Conservation (phyloP, 2,797 vertebrate genomes). For the Rhyacichthys aspro region DNA sequence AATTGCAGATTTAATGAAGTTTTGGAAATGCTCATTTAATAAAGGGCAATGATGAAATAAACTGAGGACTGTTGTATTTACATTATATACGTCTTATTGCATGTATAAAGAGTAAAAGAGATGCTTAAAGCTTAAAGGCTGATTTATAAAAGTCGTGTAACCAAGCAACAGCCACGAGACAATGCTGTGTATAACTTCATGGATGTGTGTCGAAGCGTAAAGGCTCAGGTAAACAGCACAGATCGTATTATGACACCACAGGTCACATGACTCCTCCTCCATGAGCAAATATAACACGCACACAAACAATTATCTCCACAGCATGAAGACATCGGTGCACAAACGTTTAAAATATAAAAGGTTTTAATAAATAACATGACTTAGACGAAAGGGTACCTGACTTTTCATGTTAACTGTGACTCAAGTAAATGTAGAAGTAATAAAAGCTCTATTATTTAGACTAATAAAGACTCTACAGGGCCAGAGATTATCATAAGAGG, state of each 20-base stretch:
- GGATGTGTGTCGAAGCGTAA: not conserved
- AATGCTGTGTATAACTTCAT: not conserved
- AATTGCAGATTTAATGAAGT: too few species aligned
- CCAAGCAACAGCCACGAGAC: not conserved
- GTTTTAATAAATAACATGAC: too few species aligned
- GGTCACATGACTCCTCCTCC: too few species aligned
- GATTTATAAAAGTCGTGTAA: not conserved
- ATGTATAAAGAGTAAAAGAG: too few species aligned
- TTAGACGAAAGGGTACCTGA: not conserved
- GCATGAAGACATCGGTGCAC: not conserved
- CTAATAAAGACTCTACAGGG: too few species aligned
- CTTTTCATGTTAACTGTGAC: not conserved
- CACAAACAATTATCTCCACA: conserved; percentile 12
- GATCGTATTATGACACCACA: conserved; percentile 29
- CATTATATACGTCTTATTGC: too few species aligned
- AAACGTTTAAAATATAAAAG: not conserved
- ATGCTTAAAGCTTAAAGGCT: not conserved
- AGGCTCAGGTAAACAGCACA: conserved; percentile 36
- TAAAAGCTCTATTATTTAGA: not conserved
- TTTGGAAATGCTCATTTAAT: too few species aligned
- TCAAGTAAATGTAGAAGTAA: not conserved
- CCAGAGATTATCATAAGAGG: too few species aligned
- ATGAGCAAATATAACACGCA: conserved; percentile 28
- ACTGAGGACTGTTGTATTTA: too few species aligned
- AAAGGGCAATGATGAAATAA: too few species aligned